Conservation (phyloP, 2,797 vertebrate genomes). For the Eupleurogrammus muticus region DNA sequence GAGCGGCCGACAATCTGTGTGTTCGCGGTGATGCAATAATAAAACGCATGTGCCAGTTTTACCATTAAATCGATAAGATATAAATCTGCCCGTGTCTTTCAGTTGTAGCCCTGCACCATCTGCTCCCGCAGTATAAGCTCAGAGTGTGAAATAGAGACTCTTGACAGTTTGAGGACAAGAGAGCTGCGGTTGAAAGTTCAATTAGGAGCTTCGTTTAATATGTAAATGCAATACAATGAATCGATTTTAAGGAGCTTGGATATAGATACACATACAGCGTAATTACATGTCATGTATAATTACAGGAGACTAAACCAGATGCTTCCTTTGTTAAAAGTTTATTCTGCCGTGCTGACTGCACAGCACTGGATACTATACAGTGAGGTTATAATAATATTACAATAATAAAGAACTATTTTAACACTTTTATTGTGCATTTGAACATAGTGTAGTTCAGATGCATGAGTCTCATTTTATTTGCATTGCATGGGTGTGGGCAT, state of each 20-base stretch:
- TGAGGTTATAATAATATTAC: background rate
- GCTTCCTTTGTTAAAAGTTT: constrained; percentile 43
- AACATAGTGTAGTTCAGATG: background rate
- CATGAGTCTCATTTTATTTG: background rate
- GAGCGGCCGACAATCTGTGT: constrained; percentile 42
- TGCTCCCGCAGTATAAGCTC: constrained; percentile 35
- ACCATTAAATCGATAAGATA: constrained; percentile 47
- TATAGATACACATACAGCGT: background rate
- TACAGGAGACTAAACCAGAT: constrained; percentile 4
- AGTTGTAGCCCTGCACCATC: constrained; percentile 48
- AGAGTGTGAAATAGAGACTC: constrained; percentile 62
- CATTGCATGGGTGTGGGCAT: constrained; percentile 18
- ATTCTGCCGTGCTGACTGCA: constrained; percentile 11
- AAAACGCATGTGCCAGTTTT: constrained; percentile 47
- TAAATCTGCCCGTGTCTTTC: constrained; percentile 63
- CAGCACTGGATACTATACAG: background rate
- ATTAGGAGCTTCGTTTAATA: constrained; percentile 38
- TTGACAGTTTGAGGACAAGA: constrained; percentile 56
- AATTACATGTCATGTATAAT: constrained; percentile 1
- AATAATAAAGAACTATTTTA: constrained; percentile 6
- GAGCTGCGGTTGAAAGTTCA: constrained; percentile 62
- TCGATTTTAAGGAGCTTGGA: constrained; percentile 16
- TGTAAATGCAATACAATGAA: constrained; percentile 9
- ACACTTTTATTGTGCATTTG: constrained; percentile 15
- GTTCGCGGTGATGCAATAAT: constrained; percentile 42